A percentile compares a stretch with the other conserved stretches of the same genome.
These are phyloP conservation scores for Pyrocephalus nanus DNA, from an alignment of 2,797 vertebrate species.

Conservation along the genomic window DNA sequence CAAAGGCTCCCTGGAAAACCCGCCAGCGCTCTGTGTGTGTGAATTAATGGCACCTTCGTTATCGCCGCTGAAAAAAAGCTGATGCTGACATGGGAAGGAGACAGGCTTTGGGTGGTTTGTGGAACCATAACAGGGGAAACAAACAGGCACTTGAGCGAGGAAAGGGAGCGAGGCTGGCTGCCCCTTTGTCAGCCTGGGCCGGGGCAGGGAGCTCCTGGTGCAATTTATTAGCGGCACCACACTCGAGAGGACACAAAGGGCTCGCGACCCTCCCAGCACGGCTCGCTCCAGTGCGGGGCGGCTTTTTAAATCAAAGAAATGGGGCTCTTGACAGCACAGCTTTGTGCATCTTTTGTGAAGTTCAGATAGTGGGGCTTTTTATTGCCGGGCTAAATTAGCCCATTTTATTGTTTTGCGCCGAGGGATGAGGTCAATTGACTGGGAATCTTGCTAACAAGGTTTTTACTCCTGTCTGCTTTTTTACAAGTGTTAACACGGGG, in stretches of 20 bases:
- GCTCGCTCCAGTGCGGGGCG: slow-evolving; percentile 1
- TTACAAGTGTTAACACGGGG: neutral
- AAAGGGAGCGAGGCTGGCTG: neutral
- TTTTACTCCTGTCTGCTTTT: slow-evolving; percentile 28
- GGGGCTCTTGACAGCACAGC: slow-evolving; percentile 59
- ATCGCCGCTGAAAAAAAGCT: neutral
- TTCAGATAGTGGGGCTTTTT: slow-evolving; percentile 19
- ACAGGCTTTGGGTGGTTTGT: neutral
- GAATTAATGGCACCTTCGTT: neutral
- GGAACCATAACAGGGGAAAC: neutral
- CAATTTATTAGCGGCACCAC: slow-evolving; percentile 10
- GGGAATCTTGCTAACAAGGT: slow-evolving; percentile 55
- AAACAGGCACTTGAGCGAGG: neutral
- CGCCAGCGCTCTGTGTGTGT: too few relatives aligned
- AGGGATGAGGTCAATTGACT: slow-evolving; percentile 55
- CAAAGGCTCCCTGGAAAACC: neutral
- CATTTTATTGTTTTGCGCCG: slow-evolving; percentile 18
- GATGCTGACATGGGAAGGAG: neutral
- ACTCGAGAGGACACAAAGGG: slow-evolving; percentile 45
- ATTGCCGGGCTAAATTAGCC: slow-evolving; percentile 39
- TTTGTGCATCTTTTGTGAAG: slow-evolving; percentile 57
- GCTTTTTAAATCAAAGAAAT: slow-evolving; percentile 53
- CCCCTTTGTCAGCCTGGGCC: neutral
- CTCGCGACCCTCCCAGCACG: neutral
- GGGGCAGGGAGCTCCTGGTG: neutral